Evolutionary conservation across 1,140 invertebrate genomes (phyloP).

Genomic region (Cyrtorhinus lividipennis): DNA sequence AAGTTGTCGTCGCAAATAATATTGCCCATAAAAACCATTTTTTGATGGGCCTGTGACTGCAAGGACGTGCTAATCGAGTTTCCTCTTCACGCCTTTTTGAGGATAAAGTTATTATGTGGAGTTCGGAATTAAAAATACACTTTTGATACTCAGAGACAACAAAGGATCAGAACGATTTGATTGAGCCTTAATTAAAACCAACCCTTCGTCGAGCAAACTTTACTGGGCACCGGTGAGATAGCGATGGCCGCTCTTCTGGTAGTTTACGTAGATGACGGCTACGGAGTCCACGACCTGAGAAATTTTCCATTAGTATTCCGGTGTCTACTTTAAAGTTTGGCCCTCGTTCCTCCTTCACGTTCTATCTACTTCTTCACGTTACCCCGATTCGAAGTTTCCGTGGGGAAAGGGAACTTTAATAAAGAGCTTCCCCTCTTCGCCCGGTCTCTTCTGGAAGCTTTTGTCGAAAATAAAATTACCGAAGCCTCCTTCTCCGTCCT

Average conservation of each 20-base stretch:
- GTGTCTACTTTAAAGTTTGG: constrained; percentile 6
- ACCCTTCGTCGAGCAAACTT: neutral
- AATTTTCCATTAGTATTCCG: constrained; percentile 10
- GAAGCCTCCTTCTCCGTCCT: neutral
- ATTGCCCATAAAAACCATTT: too few relatives aligned
- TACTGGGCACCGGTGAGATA: neutral
- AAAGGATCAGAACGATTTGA: neutral
- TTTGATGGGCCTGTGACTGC: too few relatives aligned
- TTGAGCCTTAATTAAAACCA: neutral
- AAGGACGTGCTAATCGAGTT: too few relatives aligned
- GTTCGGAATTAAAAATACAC: too few relatives aligned
- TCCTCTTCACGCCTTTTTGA: too few relatives aligned
- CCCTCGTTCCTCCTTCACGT: neutral
- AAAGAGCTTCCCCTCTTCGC: neutral
- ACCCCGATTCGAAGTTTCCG: neutral
- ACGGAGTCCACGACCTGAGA: constrained; percentile 1
- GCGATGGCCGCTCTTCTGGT: neutral
- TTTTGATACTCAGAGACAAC: too few relatives aligned
- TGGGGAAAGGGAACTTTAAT: constrained; percentile 7
- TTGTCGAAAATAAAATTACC: constrained; percentile 5
- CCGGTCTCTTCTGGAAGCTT: too few relatives aligned
- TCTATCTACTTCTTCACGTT: neutral
- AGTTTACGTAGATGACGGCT: neutral
- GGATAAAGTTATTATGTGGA: too few relatives aligned
- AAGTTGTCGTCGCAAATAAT: too few relatives aligned